These are phyloP conservation scores for Odontocolon sp. DNA, from an alignment of 2,888 invertebrate species.

Conservation along the genomic window DNA sequence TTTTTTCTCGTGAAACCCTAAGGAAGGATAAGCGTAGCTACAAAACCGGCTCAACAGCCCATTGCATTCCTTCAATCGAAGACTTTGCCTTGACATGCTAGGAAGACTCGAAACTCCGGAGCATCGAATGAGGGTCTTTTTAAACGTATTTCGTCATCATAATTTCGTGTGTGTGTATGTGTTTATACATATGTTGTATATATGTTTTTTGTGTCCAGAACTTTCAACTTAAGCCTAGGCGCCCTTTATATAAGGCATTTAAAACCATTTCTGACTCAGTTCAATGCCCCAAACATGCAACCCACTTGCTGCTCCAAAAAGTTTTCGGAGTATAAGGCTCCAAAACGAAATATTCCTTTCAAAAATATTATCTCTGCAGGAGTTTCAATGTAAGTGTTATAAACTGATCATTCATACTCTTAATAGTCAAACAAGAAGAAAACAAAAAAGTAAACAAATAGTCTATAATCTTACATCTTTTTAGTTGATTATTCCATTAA, in stretches of 20 bases:
- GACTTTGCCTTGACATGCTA: neutral
- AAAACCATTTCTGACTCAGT: neutral
- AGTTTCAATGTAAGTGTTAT: no score
- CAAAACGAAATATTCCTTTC: neutral
- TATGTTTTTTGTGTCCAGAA: neutral
- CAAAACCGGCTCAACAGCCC: neutral
- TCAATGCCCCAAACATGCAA: neutral
- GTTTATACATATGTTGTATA: no score
- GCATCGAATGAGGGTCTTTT: neutral
- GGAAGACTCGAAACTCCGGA: neutral
- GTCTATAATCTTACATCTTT: neutral
- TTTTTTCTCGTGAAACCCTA: neutral
- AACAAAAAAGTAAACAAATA: neutral
- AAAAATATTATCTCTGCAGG: no score
- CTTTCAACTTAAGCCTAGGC: neutral
- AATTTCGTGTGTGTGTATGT: no score
- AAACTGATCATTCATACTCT: neutral
- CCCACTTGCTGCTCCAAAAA: no score
- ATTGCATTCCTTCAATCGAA: neutral
- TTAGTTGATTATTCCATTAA: neutral
- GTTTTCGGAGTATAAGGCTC: neutral
- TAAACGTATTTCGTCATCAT: neutral
- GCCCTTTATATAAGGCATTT: neutral
- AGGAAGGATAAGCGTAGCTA: neutral
- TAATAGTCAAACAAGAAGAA: neutral